Evolutionary conservation across 2,888 invertebrate genomes (phyloP).

Genomic region (Epinotia bilunana): DNA sequence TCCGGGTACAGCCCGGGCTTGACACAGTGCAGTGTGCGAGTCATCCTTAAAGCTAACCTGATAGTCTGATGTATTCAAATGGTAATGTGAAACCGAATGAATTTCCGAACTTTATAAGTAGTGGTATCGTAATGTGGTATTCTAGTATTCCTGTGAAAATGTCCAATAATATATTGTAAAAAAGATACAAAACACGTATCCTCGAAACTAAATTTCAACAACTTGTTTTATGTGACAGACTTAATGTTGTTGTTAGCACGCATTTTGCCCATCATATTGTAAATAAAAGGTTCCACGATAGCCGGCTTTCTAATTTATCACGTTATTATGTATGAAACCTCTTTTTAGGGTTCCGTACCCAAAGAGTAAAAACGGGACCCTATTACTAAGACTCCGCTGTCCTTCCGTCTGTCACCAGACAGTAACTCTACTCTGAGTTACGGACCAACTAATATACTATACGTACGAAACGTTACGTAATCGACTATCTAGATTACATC

Average conservation of each 20-base stretch:
- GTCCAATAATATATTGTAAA: background rate
- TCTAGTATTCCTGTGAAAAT: background rate
- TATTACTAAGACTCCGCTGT: too few relatives aligned
- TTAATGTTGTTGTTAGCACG: background rate
- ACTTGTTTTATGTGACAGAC: background rate
- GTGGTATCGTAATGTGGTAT: background rate
- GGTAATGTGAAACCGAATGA: background rate
- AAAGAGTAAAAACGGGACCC: too few relatives aligned
- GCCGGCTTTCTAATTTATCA: background rate
- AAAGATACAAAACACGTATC: background rate
- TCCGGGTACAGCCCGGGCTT: too few relatives aligned
- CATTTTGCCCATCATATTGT: background rate
- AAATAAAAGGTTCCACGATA: background rate
- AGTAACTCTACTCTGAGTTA: too few relatives aligned
- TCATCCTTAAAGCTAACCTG: background rate
- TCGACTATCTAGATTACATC: too few relatives aligned
- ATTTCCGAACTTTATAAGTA: background rate
- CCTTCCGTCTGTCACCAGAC: too few relatives aligned
- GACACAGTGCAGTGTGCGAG: too few relatives aligned
- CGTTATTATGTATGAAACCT: background rate
- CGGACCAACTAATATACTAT: too few relatives aligned
- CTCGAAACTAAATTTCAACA: background rate
- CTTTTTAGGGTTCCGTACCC: too few relatives aligned
- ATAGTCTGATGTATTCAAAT: background rate
- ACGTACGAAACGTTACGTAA: too few relatives aligned